Percentiles rank a stretch among this genome's conserved stretches.
Conservation (phyloP, 2,888 invertebrate species). For the Hypena proboscidalis region DNA sequence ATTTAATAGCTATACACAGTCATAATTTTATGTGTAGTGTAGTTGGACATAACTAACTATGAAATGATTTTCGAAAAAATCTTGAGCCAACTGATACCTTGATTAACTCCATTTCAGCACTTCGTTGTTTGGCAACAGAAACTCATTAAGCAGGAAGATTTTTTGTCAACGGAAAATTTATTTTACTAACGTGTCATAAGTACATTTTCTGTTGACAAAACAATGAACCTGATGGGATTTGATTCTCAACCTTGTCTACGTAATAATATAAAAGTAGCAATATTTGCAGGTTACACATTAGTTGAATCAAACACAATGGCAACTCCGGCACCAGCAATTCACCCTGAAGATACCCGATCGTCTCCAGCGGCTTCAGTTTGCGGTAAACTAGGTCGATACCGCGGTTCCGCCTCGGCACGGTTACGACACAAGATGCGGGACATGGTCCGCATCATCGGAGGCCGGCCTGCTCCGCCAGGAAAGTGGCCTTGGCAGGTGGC, state of each 20-base stretch:
- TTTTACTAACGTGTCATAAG: too few relatives aligned
- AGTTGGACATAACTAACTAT: too few relatives aligned
- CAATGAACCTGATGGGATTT: too few relatives aligned
- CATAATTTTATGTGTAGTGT: too few relatives aligned
- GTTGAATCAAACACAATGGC: conserved; percentile 62
- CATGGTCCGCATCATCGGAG: conserved; percentile 94
- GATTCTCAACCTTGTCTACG: neutral
- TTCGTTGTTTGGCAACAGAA: too few relatives aligned
- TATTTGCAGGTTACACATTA: conserved; percentile 64
- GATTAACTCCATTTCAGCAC: too few relatives aligned
- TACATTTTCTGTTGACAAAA: too few relatives aligned
- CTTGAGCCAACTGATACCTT: too few relatives aligned
- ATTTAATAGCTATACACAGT: too few relatives aligned
- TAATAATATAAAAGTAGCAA: neutral
- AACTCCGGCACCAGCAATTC: conserved; percentile 61
- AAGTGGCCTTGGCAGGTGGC: conserved; percentile 99
- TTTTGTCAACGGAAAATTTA: too few relatives aligned
- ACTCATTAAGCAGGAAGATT: too few relatives aligned
- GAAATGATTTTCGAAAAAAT: too few relatives aligned
- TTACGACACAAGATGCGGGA: conserved; percentile 73
- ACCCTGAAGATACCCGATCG: conserved; percentile 60
- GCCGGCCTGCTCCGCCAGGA: conserved; percentile 90
- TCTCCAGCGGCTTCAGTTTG: conserved; percentile 53
- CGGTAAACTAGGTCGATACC: conserved; percentile 65
- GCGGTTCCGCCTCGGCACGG: conserved; percentile 57